Base-by-base conservation (phyloP, 2,797 vertebrate species). In the Pseudomugil gertrudae region DNA sequence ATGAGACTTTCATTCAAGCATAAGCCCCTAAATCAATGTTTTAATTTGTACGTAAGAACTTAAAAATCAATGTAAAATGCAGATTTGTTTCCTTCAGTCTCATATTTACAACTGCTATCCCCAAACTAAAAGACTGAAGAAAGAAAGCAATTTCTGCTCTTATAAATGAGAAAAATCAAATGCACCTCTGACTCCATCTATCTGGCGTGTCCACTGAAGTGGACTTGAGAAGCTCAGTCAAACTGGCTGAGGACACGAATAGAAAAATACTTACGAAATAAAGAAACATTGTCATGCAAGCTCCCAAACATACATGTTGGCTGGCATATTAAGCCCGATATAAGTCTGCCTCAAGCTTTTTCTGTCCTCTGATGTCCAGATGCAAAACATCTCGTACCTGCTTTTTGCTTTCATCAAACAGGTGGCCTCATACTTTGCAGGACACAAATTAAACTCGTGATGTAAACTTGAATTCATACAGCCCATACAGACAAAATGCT, bases 31-130 rank as follows among this genome's bases (percentile, higher is more conserved):
- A 29, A 66, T 43, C 69, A 65, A 70, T 63, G 74, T 64, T 63
- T 73, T 60, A 35, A 78, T 73, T 69, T 77, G 71, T 71, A 78
- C 76, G 79, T 33, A 66, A 62, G 19, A 50, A 66, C 63, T 55
- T 61, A 51, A 73, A 78, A 68, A 30, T 61, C 57, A 55, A 38
- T 62, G 52, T 66, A 64, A 73, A 80, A 84, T 52, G 57, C n/a
- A 21, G 59, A 74, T 57, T 61, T 76, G 56, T 67, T 74, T 61
- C 66, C 57, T 57, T 69, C 58, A 76, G 50, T 74, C 57, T 62
- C 40, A 32, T 91, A 89, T 92, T 86, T 90, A 92, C 88, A 92
- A 84, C 78, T 78, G 75, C 81, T 80, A 67, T 87, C 84, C 88
- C 79, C 72, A 57, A 85, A 78, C 79, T 72, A 81, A 89, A 85